phyloP scores from a whole-genome alignment of 2,113 vertebrate genomes.

The Apus apus region DNA sequence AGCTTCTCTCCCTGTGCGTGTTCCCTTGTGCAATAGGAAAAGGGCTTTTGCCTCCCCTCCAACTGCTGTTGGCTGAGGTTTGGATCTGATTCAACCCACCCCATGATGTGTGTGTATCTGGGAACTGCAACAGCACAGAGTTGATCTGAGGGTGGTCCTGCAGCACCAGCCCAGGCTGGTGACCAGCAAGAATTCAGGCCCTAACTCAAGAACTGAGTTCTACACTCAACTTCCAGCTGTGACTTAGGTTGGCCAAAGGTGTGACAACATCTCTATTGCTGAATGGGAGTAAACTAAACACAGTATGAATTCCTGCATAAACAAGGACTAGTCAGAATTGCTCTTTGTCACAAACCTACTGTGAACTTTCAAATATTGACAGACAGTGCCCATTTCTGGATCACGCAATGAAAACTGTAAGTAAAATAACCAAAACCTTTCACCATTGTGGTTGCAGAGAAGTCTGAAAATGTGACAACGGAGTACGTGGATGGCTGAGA shows the following conservation, averaged over 20 bases:
- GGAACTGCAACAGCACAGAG: not conserved
- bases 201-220: not conserved
- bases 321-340: not conserved
- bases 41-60: not conserved
- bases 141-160: not conserved
- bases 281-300: not conserved
- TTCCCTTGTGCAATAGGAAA: not conserved
- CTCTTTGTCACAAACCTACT: not conserved
- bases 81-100: not conserved
- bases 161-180: not conserved
- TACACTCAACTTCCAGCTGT: not conserved
- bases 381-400: not conserved
- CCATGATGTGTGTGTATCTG: not conserved
- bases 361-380: not conserved
- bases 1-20: not conserved
- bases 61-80: not conserved
- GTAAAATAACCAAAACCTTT: not conserved
- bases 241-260: not conserved
- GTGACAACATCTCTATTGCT: not conserved
- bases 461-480: not conserved
- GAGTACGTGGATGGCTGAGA: not conserved
- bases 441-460: not conserved
- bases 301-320: not conserved
- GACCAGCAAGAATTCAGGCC: accelerated
- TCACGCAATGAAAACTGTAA: not conserved